phyloP scores from a whole-genome alignment of 30 jellyfish, hydroid and myxozoan species.

The Aurelia sp. region DNA sequence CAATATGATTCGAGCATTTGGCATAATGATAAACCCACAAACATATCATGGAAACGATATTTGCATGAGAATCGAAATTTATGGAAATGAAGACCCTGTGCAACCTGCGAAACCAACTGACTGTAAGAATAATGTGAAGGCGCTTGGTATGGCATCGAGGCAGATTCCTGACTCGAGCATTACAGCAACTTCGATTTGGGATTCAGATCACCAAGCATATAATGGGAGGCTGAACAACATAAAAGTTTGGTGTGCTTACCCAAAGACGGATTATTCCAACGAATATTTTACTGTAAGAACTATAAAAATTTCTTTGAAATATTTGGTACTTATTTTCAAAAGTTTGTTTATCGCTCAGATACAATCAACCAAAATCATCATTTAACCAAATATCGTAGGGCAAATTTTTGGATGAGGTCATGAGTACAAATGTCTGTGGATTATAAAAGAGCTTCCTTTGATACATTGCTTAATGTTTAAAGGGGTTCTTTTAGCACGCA shows the following conservation, averaged over 20 bases:
- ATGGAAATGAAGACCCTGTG: constrained; percentile 32
- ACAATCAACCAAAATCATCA: too few relatives aligned
- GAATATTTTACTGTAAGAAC: constrained; percentile 40
- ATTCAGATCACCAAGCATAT: constrained; percentile 46
- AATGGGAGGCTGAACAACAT: constrained; percentile 36
- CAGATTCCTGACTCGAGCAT: constrained; percentile 32
- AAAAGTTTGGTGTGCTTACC: constrained; percentile 50
- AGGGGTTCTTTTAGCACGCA: too few relatives aligned
- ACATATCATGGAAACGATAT: constrained; percentile 63
- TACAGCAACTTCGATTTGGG: constrained; percentile 58
- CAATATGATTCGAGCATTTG: constrained; percentile 14
- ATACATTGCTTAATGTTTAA: too few relatives aligned
- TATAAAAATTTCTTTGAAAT: neutral
- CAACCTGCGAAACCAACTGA: constrained; percentile 50
- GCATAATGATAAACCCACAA: constrained; percentile 45
- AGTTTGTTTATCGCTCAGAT: too few relatives aligned
- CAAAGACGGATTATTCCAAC: neutral
- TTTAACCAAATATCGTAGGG: too few relatives aligned
- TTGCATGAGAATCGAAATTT: constrained; percentile 66
- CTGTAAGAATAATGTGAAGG: constrained; percentile 8
- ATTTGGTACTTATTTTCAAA: neutral
- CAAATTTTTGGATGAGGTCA: too few relatives aligned
- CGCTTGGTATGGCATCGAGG: constrained; percentile 65
- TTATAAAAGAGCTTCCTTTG: too few relatives aligned
- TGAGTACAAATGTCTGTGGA: too few relatives aligned